These are phyloP conservation scores for Trachymyrmex septentrionalis DNA, from an alignment of 1,140 invertebrate species.

Conservation along the genomic window DNA sequence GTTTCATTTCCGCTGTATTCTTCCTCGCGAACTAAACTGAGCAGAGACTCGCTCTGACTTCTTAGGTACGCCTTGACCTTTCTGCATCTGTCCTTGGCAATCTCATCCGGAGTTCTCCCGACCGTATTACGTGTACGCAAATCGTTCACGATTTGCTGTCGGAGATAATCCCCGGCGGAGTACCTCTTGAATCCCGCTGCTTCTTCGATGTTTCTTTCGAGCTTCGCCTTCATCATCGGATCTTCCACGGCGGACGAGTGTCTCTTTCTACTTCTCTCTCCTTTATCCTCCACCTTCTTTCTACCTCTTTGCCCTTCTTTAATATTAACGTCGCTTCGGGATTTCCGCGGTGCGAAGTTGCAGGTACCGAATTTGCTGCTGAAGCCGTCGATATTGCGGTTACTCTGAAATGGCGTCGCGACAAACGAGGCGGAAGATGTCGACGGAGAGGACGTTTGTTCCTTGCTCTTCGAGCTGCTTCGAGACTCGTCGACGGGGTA, in stretches of 20 bases:
- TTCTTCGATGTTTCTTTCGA: not conserved
- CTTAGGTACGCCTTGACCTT: conserved; percentile 76
- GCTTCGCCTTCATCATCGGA: conserved; percentile 25
- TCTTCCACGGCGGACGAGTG: conserved; percentile 56
- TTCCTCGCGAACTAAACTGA: conserved; percentile 44
- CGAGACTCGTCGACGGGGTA: conserved; percentile 64
- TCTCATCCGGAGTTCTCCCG: conserved; percentile 68
- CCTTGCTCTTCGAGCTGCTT: conserved; percentile 3
- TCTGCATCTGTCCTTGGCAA: conserved; percentile 73
- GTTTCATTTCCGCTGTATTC: not conserved
- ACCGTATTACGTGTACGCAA: conserved; percentile 56
- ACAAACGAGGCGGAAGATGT: conserved; percentile 6
- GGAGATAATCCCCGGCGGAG: conserved; percentile 78
- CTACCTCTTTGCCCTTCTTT: conserved; percentile 48
- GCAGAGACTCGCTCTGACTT: conserved; percentile 66
- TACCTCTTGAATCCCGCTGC: conserved; percentile 68
- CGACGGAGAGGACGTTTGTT: conserved; percentile 26
- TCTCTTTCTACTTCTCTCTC: conserved; percentile 45
- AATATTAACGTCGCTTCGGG: conserved; percentile 77
- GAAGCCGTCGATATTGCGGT: conserved; percentile 81
- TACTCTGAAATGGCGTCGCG: conserved; percentile 44
- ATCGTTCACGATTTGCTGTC: conserved; percentile 80
- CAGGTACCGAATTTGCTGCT: conserved; percentile 78
- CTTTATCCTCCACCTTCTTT: conserved; percentile 28
- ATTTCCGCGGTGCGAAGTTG: conserved; percentile 77